Base-by-base conservation (phyloP, 2,888 invertebrate species). In the Ommatoiulus sabulosus region DNA sequence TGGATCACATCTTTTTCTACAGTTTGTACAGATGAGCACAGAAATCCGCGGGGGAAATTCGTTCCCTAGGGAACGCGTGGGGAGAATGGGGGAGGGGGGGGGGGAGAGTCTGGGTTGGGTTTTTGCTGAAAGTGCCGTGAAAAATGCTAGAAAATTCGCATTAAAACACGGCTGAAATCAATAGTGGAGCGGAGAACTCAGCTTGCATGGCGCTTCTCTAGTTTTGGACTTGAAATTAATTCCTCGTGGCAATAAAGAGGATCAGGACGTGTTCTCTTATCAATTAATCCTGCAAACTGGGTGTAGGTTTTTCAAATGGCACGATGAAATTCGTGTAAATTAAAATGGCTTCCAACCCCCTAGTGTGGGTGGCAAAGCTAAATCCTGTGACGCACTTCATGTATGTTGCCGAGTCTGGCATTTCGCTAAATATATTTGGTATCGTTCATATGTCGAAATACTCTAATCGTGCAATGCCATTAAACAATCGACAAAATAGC, bases 221-320 rank as follows among this genome's bases (percentile, higher is more conserved):
- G 15, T 17, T 4, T 35, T 57, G 57, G 57, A 57, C 57, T 17
- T 12, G 4, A 17, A 57, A 57, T 48, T 12, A 57, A 57, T 57
- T 12, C 57, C 57, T 57, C 57, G 15, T 57, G 57, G 57, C 57
- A 57, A 15, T 57, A 57, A 57, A 57, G 57, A 57, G 57, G 57
- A 57, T 57, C 7, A 57, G 57, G 57, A 57, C 17, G 57, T 17
- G 57, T 57, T 57, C 57, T 57, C 57, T 57, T 57, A 57, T 57
- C 57, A 57, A 57, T 57, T 57, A 57, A 57, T 57, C 57, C 57
- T 57, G 12, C 57, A 57, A 57, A 57, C 57, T 57, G 57, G 57
- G 57, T 57, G 57, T 57, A 15, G 57, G 57, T 57, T 57, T 57
- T 17, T 15, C 15, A 57, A 12, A 57, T 57, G 12, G 4, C 17